Conservation (phyloP, 1,140 invertebrate species). For the Pseudomyrmex gracilis region DNA sequence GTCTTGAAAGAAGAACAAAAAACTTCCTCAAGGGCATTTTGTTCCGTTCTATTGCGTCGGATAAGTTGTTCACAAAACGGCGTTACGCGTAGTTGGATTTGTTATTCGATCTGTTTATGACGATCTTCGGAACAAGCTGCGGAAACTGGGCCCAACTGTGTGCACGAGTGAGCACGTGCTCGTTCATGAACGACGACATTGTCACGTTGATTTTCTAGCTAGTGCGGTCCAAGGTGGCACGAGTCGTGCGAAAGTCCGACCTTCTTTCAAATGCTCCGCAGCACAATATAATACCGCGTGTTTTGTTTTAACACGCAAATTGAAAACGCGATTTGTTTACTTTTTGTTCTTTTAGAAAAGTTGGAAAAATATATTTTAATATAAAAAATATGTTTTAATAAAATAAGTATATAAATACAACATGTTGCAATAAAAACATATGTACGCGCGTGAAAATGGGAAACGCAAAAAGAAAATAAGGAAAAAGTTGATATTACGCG, state of each 20-base stretch:
- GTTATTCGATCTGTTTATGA: conserved; percentile 42
- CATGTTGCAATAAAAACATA: too few relatives aligned
- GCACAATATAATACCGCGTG: background rate
- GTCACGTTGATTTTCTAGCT: conserved; percentile 1
- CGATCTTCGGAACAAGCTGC: conserved; percentile 36
- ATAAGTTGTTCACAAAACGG: conserved; percentile 32
- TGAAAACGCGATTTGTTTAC: background rate
- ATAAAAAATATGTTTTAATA: background rate
- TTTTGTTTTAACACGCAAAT: background rate
- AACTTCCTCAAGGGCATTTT: background rate
- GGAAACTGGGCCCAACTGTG: conserved; percentile 47
- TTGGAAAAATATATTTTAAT: background rate
- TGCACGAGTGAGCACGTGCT: conserved; percentile 54
- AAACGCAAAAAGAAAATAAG: too few relatives aligned
- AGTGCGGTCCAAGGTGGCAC: conserved; percentile 8
- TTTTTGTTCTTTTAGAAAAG: background rate
- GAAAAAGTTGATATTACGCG: background rate
- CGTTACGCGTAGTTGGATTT: conserved; percentile 29
- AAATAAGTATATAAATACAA: too few relatives aligned
- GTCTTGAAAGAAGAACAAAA: background rate
- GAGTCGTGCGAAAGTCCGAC: conserved; percentile 44
- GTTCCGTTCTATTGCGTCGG: background rate
- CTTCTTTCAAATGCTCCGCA: conserved; percentile 46
- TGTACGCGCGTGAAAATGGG: too few relatives aligned
- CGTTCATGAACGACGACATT: conserved; percentile 56